Evolutionary conservation across 2,113 vertebrate species (phyloP).

Genomic region (Oxygymnocypris stewartii): DNA sequence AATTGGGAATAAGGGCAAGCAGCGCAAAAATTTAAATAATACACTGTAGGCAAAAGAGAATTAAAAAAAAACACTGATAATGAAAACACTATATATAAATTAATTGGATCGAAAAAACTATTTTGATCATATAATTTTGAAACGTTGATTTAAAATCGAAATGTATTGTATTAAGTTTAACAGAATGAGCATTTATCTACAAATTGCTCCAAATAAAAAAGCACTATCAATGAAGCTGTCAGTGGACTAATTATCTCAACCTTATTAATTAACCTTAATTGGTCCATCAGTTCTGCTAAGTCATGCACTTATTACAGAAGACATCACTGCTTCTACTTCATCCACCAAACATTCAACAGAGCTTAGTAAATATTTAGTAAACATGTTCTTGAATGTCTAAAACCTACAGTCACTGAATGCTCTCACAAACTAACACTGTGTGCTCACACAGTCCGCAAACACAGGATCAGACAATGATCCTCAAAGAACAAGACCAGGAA

Average conservation of each 20-base stretch:
- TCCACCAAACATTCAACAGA: background rate
- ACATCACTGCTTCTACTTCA: background rate
- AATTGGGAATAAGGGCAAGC: background rate
- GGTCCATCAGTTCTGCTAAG: background rate
- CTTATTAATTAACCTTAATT: background rate
- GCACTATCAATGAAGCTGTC: too few species aligned
- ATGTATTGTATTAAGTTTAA: background rate
- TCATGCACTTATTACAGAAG: background rate
- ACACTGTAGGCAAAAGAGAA: background rate
- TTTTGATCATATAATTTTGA: too few species aligned
- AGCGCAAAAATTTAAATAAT: background rate
- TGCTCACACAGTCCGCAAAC: slow-evolving; percentile 17
- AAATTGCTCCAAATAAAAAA: background rate
- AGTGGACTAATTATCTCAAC: too few species aligned
- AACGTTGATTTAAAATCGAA: background rate
- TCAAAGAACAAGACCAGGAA: slow-evolving; percentile 10
- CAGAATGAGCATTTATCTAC: background rate
- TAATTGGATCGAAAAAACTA: background rate
- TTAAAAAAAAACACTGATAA: background rate
- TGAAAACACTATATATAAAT: background rate
- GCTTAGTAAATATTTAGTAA: background rate
- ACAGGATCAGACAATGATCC: background rate
- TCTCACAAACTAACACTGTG: slow-evolving; percentile 3
- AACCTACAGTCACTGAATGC: background rate
- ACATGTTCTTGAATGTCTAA: background rate